Base-by-base conservation (phyloP, 2,113 vertebrate genomes). In the Labrus mixtus region DNA sequence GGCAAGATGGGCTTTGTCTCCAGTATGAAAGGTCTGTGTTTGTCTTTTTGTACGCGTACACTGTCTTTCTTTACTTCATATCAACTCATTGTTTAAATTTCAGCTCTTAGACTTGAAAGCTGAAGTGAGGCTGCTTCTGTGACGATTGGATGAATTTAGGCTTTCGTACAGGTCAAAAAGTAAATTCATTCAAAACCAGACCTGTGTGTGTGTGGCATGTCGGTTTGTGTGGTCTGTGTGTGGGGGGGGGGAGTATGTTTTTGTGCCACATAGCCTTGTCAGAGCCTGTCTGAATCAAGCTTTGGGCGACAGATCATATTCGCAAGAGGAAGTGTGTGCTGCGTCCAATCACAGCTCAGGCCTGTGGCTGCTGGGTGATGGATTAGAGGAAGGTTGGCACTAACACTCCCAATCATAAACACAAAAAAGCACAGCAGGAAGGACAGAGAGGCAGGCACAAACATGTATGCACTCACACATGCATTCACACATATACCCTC, bases 321-420 rank as follows among this genome's bases (percentile, higher is more conserved):
- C 57, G 13, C 78, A 64, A 69, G 33, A 89, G 83, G 77, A 85
- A 82, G 70, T 75, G 72, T 66, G 66, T 33, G 46, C 53, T 41
- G 57, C 61, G 78, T 84, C 83, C 86, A 88, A 85, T 90, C 86
- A 86, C 89, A 87, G 81, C 68, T 84, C 81, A 79, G 76, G 83
- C 84, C 73, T 50, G 62, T 76, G 78, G 84, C 76, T 76, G 73
- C 74, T 51, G 81, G 79, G 46, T 90, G 85, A 93, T 86, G 84
- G 78, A 89, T 90, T 76, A 75, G 62, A 62, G 25, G 51, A 50
- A 55, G 63, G 68, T 50, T 83, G 62, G 73, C 78, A 84, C 63
- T 75, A 87, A 88, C 80, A 81, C 56, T 73, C 79, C 73, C 69
- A 68, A 79, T 80, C 68, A 84, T 74, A 78, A 74, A 86, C 54